phyloP scores from a whole-genome alignment of 1,140 invertebrate species.

The Pogonomyrmex barbatus region DNA sequence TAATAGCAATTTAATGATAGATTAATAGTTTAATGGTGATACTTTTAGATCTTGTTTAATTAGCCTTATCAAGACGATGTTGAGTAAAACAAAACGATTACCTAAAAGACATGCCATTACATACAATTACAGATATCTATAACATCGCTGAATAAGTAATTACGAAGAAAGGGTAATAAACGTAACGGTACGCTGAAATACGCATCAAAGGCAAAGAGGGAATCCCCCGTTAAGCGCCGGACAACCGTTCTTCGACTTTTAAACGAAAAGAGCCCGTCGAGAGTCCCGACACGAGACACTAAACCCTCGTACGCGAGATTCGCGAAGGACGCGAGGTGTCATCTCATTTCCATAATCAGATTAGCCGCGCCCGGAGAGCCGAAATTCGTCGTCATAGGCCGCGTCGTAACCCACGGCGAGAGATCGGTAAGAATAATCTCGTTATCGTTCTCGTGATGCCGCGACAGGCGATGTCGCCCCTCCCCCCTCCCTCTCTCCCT shows the following conservation, averaged over 20 bases:
- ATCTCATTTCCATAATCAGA: conserved; percentile 56
- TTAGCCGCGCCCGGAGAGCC: conserved; percentile 32
- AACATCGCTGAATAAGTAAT: background rate
- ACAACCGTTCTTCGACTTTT: background rate
- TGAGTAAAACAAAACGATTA: background rate
- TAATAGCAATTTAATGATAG: background rate
- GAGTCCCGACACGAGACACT: background rate
- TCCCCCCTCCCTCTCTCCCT: background rate
- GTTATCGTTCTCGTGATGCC: background rate
- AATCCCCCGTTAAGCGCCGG: background rate
- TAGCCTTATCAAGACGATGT: background rate
- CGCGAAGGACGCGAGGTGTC: conserved; percentile 7
- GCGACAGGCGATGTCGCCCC: background rate
- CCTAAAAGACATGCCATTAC: background rate
- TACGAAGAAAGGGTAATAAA: background rate
- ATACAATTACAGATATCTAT: background rate
- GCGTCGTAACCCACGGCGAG: conserved; percentile 13
- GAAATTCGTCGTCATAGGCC: conserved; percentile 23
- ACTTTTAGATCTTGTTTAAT: background rate
- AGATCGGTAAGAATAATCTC: conserved; percentile 22
- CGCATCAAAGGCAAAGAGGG: background rate
- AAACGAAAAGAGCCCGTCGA: conserved; percentile 6
- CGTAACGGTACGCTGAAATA: background rate
- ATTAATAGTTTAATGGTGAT: background rate
- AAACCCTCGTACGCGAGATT: conserved; percentile 28